phyloP scores from a whole-genome alignment of 2,888 invertebrate genomes.

The Sarcophaga subvicina region DNA sequence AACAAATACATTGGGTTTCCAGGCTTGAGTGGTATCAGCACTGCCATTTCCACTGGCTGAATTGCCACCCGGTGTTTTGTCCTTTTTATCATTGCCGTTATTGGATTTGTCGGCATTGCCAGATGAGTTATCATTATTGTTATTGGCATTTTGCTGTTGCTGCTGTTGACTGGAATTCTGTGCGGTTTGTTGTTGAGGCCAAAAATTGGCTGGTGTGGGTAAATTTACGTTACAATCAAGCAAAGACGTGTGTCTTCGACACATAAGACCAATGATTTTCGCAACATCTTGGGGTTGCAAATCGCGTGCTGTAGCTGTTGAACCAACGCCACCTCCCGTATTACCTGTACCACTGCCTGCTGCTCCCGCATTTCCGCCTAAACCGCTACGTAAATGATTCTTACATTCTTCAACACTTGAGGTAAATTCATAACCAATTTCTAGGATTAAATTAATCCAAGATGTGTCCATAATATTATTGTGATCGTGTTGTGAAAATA shows the following conservation, averaged over 20 bases:
- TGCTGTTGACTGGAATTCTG: slow-evolving; percentile 68
- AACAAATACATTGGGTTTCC: slow-evolving; percentile 97
- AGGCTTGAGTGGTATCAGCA: slow-evolving; percentile 85
- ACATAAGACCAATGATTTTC: slow-evolving; percentile 92
- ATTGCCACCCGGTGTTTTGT: slow-evolving; percentile 66
- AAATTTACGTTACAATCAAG: slow-evolving; percentile 88
- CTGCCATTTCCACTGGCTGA: slow-evolving; percentile 79
- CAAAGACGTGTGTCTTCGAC: slow-evolving; percentile 87
- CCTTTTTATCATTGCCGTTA: slow-evolving; percentile 77
- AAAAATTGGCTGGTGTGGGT: slow-evolving; percentile 87
- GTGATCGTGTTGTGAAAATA: slow-evolving; percentile 77
- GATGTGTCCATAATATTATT: slow-evolving; percentile 87
- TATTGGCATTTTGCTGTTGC: slow-evolving; percentile 73
- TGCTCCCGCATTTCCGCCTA: slow-evolving; percentile 74
- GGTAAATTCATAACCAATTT: slow-evolving; percentile 95
- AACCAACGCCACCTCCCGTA: background rate
- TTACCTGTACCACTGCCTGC: slow-evolving; percentile 83
- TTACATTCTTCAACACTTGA: slow-evolving; percentile 93
- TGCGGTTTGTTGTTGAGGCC: slow-evolving; percentile 81
- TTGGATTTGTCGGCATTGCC: slow-evolving; percentile 69
- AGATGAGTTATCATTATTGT: slow-evolving; percentile 75
- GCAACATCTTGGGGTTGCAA: slow-evolving; percentile 93
- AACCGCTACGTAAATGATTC: slow-evolving; percentile 90
- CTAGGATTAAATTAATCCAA: slow-evolving; percentile 93
- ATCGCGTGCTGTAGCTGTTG: slow-evolving; percentile 84